These are phyloP conservation scores for Penaeus vannamei DNA, from an alignment of 1,140 invertebrate species.

Conservation along the genomic window DNA sequence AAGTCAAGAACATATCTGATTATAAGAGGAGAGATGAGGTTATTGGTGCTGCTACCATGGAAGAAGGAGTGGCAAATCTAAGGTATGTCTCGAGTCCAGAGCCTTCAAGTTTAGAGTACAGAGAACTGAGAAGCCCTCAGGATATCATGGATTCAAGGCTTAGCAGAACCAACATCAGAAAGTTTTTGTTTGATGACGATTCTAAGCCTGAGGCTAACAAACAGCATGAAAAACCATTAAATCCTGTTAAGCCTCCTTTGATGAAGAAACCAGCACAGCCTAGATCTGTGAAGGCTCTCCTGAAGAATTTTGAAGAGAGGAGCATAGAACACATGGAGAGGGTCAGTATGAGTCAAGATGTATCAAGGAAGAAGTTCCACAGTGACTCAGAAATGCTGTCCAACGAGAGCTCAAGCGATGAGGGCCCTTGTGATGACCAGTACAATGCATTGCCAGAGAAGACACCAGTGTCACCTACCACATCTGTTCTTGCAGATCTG, in stretches of 20 bases:
- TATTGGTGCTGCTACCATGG: slow-evolving; percentile 6
- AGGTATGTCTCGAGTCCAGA: slow-evolving; percentile 51
- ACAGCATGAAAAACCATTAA: slow-evolving; percentile 32
- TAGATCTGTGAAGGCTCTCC: slow-evolving; percentile 75
- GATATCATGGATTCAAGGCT: slow-evolving; percentile 68
- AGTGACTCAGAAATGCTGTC: slow-evolving; percentile 75
- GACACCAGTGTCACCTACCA: slow-evolving; percentile 27
- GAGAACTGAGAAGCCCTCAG: slow-evolving; percentile 65
- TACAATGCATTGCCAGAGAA: slow-evolving; percentile 44
- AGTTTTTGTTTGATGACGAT: slow-evolving; percentile 68
- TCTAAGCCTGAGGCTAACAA: slow-evolving; percentile 33
- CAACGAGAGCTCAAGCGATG: slow-evolving; percentile 74
- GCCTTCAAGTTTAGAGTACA: slow-evolving; percentile 56
- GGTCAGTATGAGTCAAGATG: slow-evolving; percentile 69
- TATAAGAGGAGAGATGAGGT: slow-evolving; percentile 56
- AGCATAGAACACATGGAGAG: slow-evolving; percentile 70
- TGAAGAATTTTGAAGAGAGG: slow-evolving; percentile 75
- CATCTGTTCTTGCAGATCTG: slow-evolving; percentile 56
- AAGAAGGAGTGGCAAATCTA: slow-evolving; percentile 42
- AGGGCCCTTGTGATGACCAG: slow-evolving; percentile 47
- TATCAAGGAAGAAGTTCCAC: slow-evolving; percentile 72
- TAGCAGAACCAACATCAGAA: slow-evolving; percentile 67
- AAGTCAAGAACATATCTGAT: slow-evolving; percentile 66
- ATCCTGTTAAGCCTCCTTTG: slow-evolving; percentile 53
- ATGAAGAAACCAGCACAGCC: slow-evolving; percentile 59